Base-by-base conservation (phyloP, 2,888 invertebrate genomes). In the Alitta virens region DNA sequence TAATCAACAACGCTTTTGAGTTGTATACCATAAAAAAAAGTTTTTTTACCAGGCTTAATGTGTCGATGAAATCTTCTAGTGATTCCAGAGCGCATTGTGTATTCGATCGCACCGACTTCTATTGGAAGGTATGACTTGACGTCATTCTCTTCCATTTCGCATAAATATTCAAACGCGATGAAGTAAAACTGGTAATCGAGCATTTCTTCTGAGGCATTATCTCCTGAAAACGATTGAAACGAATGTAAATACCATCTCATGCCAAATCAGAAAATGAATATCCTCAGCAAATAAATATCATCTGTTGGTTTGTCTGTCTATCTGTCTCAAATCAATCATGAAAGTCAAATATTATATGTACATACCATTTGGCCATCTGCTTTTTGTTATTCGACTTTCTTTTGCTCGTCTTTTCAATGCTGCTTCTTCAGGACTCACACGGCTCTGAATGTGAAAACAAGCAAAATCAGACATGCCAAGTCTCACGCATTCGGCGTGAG, bases 21-120 rank as follows among this genome's bases (percentile, higher is more conserved):
- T n/a, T n/a, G n/a, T n/a, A n/a, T n/a, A n/a, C n/a, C n/a, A n/a
- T n/a, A n/a, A n/a, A n/a, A n/a, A n/a, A n/a, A n/a, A n/a, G n/a
- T n/a, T n/a, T n/a, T n/a, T 56, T 49, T 26, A 62, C 57, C 43
- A 42, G 62, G 62, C 18, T 62, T 57, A 33, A 62, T 62, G 46
- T 56, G 56, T 42, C 42, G 49, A n/a, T 62, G 62, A 7, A 57
- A 18, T 0, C 26, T 27, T 23, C 57, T 62, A 18, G 40, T 57
- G 57, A 62, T 57, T 21, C 62, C 62, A 3, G 25, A 24, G 50
- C 24, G 38, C 1, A 62, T 18, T 21, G 46, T 52, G 43, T 26
- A 57, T 40, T 62, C 62, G 25, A 62, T 26, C 0, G 57, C 18
- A 1, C 57, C 62, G 3, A 62, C 46, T 25, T 62, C 62, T 1